Evolutionary conservation across 1,140 invertebrate species (phyloP), one percentile per base, ranked within the genome.

Genomic region (Calephelis virginiensis): DNA sequence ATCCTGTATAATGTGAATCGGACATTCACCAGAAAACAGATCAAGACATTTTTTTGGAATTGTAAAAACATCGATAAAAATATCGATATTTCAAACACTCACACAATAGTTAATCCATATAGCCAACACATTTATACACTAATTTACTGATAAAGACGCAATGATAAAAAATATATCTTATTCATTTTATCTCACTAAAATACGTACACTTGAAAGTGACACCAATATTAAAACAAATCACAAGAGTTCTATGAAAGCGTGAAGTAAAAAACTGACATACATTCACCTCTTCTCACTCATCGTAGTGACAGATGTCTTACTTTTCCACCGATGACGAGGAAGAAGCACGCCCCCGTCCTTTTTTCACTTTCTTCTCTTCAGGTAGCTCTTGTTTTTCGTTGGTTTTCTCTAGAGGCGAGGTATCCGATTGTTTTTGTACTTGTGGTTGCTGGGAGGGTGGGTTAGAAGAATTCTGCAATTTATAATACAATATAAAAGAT

Each of bases 311-410:
- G 11, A 59, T 59, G 9, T 12, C 63, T 81, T 75, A 91, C 76
- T 89, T 91, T 69, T 91, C 88, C 11, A 77, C 82, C 1, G 85
- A 88, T 0, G 88, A 91, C 0, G 88, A 89, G 70, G 83, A 86
- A 12, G 86, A 89, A 28, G 82, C 85, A 38, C 88, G 70, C 1
- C 88, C 86, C 14, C 86, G 75, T 11, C 82, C 79, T 72, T 86
- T 91, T 66, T 81, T 85, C 37, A 53, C 61, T 64, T 81, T 86
- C 70, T 86, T 85, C 7, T 89, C 87, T 1, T 89, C 88, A 6
- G 53, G 7, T 37, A 46, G 38, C 79, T 77, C 9, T 56, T 76
- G 64, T 67, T 78, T 83, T 1, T 85, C 78, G 12, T 46, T 62
- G 61, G 28, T 75, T 63, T 75, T 76, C 1, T 75, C 65, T 64